Evolutionary conservation across 1,140 invertebrate genomes (phyloP), one percentile per base, ranked within the genome.

Genomic region (Pseudomyrmex flavicornis): DNA sequence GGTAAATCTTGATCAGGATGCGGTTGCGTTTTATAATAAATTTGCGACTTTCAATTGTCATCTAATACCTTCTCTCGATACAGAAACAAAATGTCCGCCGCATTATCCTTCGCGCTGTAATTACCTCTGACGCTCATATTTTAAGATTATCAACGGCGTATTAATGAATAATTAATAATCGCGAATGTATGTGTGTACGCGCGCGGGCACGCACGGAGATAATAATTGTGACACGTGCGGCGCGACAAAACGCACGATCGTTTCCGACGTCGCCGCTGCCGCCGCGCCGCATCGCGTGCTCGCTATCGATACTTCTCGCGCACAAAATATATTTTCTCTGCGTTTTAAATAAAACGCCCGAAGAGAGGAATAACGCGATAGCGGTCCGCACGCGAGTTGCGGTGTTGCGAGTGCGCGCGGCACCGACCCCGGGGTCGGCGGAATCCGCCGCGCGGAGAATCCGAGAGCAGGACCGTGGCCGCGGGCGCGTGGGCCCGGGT

Each of bases 401-500:
- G 26, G 65, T 26, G 52, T n/a, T 48, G 76, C 76, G 66, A 12
- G n/a, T n/a, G 59, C 20, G 35, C 5, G 35, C 35, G 35, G 35
- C 62, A 77, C 9, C 76, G 76, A 70, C 54, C 76, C 8, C 70
- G 72, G 50, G 76, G 66, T 80, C 76, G 76, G 20, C 76, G 65
- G 76, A 80, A 72, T 80, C 65, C 35, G 52, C 65, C 13, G 65
- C 46, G 56, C 52, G 76, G 76, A 79, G 76, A 58, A 56, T 80
- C 76, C 54, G 66, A 79, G 76, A 59, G 76, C 66, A 83, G 83
- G 80, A 74, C 44, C 79, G 83, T 70, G 75, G 26, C 77, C 68
- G 70, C 54, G 58, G 85, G 85, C 84, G 91, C 91, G 92, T 93
- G 92, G 92, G 92, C 89, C 88, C 69, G 79, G 83, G 59, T 90